phyloP scores from a whole-genome alignment of 1,140 invertebrate species.

The Steinernema khuongi region DNA sequence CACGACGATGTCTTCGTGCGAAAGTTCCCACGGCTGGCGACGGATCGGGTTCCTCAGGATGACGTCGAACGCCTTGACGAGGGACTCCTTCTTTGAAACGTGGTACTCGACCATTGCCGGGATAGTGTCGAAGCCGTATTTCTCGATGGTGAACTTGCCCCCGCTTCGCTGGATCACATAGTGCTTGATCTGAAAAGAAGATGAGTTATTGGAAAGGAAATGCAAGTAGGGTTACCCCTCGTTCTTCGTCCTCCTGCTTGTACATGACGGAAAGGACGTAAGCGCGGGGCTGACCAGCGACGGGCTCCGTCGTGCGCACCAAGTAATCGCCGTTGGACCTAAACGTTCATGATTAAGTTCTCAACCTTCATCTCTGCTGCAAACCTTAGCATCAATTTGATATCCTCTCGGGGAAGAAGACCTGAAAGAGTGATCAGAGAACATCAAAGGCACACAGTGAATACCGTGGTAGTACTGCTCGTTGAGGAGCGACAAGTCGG shows the following conservation, averaged over 20 bases:
- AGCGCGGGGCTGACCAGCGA: background rate
- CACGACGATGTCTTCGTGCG: constrained; percentile 23
- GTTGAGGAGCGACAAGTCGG: too few relatives aligned
- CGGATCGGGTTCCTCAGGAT: constrained; percentile 9
- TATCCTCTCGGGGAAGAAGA: too few relatives aligned
- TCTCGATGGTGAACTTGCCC: constrained; percentile 23
- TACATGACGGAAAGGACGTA: constrained; percentile 22
- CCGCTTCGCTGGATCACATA: constrained; percentile 23
- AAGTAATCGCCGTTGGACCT: constrained; percentile 30
- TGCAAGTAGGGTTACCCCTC: background rate
- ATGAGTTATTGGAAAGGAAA: too few relatives aligned
- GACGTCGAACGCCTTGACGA: background rate
- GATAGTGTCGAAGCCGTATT: constrained; percentile 1
- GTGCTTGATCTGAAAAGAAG: constrained; percentile 23
- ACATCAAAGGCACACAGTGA: too few relatives aligned
- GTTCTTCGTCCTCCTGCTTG: constrained; percentile 12
- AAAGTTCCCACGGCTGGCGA: constrained; percentile 36
- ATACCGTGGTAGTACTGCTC: too few relatives aligned
- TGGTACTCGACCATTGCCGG: constrained; percentile 21
- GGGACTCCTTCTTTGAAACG: constrained; percentile 4
- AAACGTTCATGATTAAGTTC: too few relatives aligned
- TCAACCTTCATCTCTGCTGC: too few relatives aligned
- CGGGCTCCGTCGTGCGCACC: constrained; percentile 22
- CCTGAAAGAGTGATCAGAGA: too few relatives aligned
- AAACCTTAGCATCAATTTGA: too few relatives aligned